Evolutionary conservation across 2,113 vertebrate species (phyloP), one percentile per base, ranked within the genome.

Genomic region (Pseudorhombus dupliciocellatus): DNA sequence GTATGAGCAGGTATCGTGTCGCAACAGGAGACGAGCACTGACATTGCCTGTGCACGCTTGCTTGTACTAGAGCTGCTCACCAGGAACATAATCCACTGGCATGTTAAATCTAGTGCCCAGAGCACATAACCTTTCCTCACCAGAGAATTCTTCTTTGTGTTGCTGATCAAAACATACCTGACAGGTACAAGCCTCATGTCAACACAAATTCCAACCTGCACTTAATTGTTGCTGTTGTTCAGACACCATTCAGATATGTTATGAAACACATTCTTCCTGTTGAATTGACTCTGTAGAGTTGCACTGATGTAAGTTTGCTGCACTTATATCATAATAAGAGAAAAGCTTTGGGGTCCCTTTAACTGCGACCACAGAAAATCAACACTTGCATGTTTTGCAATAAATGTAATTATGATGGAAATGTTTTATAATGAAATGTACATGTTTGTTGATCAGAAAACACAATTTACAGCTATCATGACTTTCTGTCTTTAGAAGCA

Each of bases 1-100:
- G 89, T 97, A 97, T 22, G 96, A 97, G 83, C 96, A 97, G 95
- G 96, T 97, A 92, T 80, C 75, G 76, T 89, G 82, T 87, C 75
- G 68, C 80, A 83, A 86, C 81, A 86, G 80, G 79, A 81, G 63
- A 66, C 59, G n/a, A 79, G 79, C 42, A 26, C 78, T 77, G 73
- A 80, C 76, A 65, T 74, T 82, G 74, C 68, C 86, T 51, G 72
- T 86, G 87, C 80, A 81, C 60, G 71, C 77, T 84, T 85, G 78
- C 81, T 51, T 82, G 48, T 65, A 72, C 74, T 79, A 66, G 71
- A 81, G 59, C 74, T 67, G 72, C 79, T 72, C 57, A 62, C 70
- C 79, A 59, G 73, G 55, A 73, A 65, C 66, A 7, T 75, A 73
- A 81, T 60, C 48, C 75, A 26, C 25, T 64, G 72, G 65, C 78